Percentiles rank a stretch among this genome's conserved stretches.
phyloP scores from a whole-genome alignment of 2,797 vertebrate genomes.

The Crypturellus tataupa region DNA sequence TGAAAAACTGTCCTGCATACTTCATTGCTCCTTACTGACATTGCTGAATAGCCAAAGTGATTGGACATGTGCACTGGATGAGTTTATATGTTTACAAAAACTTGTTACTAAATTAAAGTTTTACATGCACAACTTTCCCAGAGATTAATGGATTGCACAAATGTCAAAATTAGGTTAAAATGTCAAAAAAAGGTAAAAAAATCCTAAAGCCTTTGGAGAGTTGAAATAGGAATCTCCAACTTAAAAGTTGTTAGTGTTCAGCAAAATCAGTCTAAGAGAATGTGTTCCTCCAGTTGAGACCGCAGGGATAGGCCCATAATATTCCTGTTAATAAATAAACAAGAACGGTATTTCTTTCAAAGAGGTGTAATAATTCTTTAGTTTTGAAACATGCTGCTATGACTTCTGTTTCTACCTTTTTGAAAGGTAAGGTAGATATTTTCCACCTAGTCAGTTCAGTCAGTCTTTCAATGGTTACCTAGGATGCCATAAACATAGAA shows the following conservation, averaged over 20 bases:
- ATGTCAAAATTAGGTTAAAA: not conserved
- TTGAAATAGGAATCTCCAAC: not conserved
- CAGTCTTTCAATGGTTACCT: slow-evolving; percentile 26
- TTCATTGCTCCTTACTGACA: not conserved
- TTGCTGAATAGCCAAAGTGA: not conserved
- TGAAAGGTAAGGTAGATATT: not conserved
- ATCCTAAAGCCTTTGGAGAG: not conserved
- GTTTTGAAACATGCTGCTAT: not conserved
- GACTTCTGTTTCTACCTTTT: not conserved
- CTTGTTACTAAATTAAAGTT: not conserved
- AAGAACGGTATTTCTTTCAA: not conserved
- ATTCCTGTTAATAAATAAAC: not conserved
- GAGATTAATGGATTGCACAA: not conserved
- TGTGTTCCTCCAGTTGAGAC: not conserved
- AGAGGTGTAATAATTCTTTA: not conserved
- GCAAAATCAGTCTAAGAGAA: not conserved
- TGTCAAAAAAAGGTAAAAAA: too few relatives aligned
- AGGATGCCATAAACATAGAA: slow-evolving; percentile 46
- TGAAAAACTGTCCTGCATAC: not conserved
- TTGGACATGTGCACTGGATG: not conserved
- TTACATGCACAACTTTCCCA: not conserved
- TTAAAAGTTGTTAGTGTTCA: not conserved
- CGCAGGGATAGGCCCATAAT: not conserved
- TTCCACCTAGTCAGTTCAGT: slow-evolving; percentile 36
- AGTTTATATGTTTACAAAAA: not conserved